phyloP scores from a whole-genome alignment of 2,797 vertebrate genomes.

The Coregonus suidteri region DNA sequence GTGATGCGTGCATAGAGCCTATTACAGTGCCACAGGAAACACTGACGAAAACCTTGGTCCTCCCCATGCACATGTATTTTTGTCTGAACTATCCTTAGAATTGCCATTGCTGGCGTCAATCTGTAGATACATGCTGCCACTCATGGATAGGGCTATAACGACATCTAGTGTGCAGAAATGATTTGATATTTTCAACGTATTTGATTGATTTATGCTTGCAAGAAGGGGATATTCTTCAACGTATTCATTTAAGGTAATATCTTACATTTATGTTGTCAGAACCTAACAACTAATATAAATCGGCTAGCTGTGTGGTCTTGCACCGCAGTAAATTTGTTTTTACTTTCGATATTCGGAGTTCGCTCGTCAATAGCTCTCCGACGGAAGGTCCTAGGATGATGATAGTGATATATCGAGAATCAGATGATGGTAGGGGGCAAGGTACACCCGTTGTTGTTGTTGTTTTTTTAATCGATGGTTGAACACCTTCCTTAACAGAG shows the following conservation, averaged over 20 bases:
- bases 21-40: background rate
- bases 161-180: conserved; percentile 40
- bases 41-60: background rate
- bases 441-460: too few species aligned
- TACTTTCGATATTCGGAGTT: too few species aligned
- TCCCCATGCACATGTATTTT: background rate
- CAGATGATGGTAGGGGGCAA: too few species aligned
- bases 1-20: too few species aligned
- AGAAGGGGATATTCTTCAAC: background rate
- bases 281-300: background rate
- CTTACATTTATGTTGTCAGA: background rate
- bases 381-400: too few species aligned
- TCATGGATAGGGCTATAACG: conserved; percentile 15
- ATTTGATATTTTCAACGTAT: too few species aligned
- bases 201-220: background rate
- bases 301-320: background rate
- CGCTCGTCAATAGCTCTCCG: too few species aligned
- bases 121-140: background rate
- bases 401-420: too few species aligned
- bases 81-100: background rate
- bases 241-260: background rate
- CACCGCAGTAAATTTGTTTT: too few species aligned
- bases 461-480: too few species aligned
- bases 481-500: too few species aligned
- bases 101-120: background rate